These are phyloP conservation scores for Spinus olivaceus DNA, from an alignment of 2,797 vertebrate genomes.

Conservation along the genomic window DNA sequence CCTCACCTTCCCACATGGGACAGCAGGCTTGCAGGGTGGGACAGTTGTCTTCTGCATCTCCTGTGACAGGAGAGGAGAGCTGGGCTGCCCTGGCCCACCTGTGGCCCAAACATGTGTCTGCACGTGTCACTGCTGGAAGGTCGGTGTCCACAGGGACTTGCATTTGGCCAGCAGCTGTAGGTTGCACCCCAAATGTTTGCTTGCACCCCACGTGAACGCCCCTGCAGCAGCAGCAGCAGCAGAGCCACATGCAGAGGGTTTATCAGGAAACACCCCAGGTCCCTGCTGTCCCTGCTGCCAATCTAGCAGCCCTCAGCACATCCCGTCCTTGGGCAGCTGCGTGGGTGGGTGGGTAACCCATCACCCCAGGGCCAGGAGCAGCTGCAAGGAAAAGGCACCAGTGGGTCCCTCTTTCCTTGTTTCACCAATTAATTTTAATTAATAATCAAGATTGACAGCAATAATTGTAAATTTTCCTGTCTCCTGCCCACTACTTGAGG, in stretches of 20 bases:
- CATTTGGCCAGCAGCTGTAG: neutral
- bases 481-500: neutral
- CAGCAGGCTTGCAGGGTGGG: neutral
- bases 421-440: neutral
- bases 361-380: accelerated
- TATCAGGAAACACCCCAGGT: neutral
- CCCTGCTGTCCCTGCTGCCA: neutral
- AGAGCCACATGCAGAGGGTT: accelerated
- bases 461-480: neutral
- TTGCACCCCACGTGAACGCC: accelerated
- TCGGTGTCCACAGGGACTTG: accelerated
- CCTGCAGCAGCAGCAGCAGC: neutral
- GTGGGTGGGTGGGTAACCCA: neutral
- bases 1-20: accelerated
- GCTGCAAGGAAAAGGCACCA: neutral
- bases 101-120: accelerated
- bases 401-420: neutral
- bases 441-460: neutral
- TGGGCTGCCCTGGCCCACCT: neutral
- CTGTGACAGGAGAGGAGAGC: neutral
- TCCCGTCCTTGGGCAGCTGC: neutral
- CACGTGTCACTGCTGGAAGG: neutral
- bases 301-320: neutral
- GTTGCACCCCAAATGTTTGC: neutral
- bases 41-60: neutral